Base-by-base conservation (phyloP, 2,113 vertebrate genomes). In the Empidonax alnorum region DNA sequence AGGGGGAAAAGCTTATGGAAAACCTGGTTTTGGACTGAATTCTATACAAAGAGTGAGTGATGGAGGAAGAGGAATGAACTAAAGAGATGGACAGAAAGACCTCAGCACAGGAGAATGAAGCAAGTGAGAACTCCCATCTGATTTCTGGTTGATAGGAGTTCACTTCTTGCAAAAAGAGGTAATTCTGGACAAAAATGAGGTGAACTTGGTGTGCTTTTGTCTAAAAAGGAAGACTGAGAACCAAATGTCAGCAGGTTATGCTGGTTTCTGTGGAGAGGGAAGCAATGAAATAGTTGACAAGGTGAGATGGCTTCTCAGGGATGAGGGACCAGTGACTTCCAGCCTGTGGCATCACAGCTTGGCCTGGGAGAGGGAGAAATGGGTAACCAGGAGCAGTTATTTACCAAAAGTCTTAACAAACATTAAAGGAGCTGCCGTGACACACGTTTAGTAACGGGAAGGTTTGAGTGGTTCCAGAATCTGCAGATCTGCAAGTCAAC, bases 101-200 rank as follows among this genome's bases (percentile, higher is more conserved):
- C 35, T 47, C 25, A 19, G 67, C 71, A 44, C 5, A 1, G 11
- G 21, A 37, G 11, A 27, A 7, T 52, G 37, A 1, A 59, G 27
- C 0, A 4, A 53, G 23, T 5, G 75, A 67, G 41, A 92, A 27
- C 33, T 47, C 5, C 25, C 2, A 0, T 25, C 25, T 27, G 79
- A 27, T 33, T 84, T 53, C 55, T 65, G 69, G 27, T 11, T 14
- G 58, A 9, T 0, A 17, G 35, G 74, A 73, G 24, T 14, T 6
- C 5, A 39, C 55, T n/a, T 31, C 56, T 55, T 72, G 68, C 73
- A 23, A 7, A 9, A 68, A 68, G 12, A 71, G 35, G 12, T 33
- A 31, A 12, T 35, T 89, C 7, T 89, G 49, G 28, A 5, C 39
- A 30, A 42, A 71, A 42, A 23, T 18, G 13, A 53, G 50, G 39